phyloP scores from a whole-genome alignment of 2,113 vertebrate species.

The Elaphurus davidianus region DNA sequence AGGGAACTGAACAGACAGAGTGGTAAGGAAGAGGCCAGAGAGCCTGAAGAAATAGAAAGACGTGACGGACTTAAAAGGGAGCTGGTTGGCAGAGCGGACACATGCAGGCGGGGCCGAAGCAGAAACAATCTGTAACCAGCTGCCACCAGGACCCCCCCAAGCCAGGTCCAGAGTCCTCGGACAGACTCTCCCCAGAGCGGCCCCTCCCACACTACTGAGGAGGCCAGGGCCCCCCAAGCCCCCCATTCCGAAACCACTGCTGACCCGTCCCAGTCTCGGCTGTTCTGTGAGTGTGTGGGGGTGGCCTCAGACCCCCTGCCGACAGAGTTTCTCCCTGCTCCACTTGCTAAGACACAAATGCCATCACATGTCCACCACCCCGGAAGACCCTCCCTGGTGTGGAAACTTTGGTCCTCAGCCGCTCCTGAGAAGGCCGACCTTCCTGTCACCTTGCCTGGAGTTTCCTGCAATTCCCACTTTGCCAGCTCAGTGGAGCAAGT shows the following conservation, averaged over 20 bases:
- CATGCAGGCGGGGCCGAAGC: neutral
- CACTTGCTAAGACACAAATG: neutral
- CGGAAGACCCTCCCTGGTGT: neutral
- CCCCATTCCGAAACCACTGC: neutral
- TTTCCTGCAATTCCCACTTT: neutral
- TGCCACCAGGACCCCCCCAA: accelerated
- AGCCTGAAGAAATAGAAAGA: neutral
- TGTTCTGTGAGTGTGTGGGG: too few species aligned
- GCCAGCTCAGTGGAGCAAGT: neutral
- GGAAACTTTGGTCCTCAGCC: neutral
- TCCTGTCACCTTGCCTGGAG: slow-evolving; percentile 49
- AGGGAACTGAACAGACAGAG: neutral
- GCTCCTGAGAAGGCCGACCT: slow-evolving; percentile 28
- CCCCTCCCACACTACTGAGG: neutral
- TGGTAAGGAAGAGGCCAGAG: neutral
- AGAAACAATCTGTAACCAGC: neutral
- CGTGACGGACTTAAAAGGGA: accelerated
- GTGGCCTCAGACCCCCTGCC: accelerated
- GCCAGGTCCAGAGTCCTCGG: neutral
- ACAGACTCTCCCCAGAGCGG: neutral
- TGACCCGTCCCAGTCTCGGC: neutral
- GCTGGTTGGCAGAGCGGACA: accelerated
- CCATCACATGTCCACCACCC: too few species aligned
- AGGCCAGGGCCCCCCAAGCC: neutral
- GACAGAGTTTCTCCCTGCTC: neutral